Base-by-base conservation (phyloP, 2,797 vertebrate species). In the Labroides dimidiatus region DNA sequence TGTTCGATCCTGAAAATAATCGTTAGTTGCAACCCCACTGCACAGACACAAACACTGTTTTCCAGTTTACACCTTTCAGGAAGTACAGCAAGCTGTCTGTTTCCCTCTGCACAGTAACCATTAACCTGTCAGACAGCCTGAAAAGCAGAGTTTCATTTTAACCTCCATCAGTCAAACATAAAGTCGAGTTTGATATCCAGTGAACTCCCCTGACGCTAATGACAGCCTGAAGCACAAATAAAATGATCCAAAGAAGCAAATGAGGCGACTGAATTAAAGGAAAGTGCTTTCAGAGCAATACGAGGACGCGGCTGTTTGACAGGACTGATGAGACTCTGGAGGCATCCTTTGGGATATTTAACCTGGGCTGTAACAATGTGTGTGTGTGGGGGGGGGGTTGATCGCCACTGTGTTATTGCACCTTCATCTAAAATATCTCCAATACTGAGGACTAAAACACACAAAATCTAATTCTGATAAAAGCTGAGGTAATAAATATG, bases 61-160 rank as follows among this genome's bases (percentile, higher is more conserved):
- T 33, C 7, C 30, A 33, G 30, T 33, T 33, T 33, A 33, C 30
- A 33, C 30, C 30, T 33, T 33, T 33, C 4, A 33, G 30, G 30
- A 33, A 33, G 30, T 33, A 5, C 30, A 9, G 30, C 13, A 1
- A 13, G 37, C 2, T 13, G 37, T 2, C 37, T 12, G 13, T 39
- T 39, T 39, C 37, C 9, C 37, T 39, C 37, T 39, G 1, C 37
- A 30, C 15, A 52, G 55, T 60, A 61, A 65, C 54, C 33, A 50
- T 61, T 50, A 60, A 55, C 48, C 30, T 33, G 4, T 33, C 30
- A 4, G 37, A 61, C 6, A 9, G 53, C 27, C 5, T 4, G 2
- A 17, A 36, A 2, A 27, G 11, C 37, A 39, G 37, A 15, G 48
- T 53, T 65, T 39, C 41, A 23, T 12, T 53, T 33, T 33, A 33